Conservation (phyloP, 1,140 invertebrate species). For the Pomacea maculata region DNA sequence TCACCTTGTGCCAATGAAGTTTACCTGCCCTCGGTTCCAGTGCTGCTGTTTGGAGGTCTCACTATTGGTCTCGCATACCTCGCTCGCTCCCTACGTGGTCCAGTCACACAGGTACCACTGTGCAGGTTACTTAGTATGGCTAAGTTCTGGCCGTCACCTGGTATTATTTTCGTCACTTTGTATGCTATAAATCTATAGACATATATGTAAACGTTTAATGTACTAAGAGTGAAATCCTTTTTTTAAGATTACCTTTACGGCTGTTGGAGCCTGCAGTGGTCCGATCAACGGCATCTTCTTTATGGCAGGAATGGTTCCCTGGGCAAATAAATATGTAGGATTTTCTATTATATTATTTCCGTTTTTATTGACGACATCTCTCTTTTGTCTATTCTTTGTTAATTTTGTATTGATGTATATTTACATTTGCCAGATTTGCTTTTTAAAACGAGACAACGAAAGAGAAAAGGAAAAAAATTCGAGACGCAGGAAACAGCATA, state of each 20-base stretch:
- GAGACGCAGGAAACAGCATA: not conserved
- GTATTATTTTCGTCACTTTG: no score
- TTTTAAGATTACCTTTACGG: slow-evolving; percentile 23
- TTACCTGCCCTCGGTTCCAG: slow-evolving; percentile 14
- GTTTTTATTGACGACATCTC: no score
- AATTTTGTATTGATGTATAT: not conserved
- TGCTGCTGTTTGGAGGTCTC: slow-evolving; percentile 27
- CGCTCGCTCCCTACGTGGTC: slow-evolving; percentile 25
- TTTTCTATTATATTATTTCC: not conserved
- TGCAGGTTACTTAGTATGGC: no score
- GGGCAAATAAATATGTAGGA: slow-evolving; percentile 51
- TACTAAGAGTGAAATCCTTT: no score
- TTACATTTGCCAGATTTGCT: not conserved
- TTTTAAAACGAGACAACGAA: no score
- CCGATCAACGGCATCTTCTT: slow-evolving; percentile 57
- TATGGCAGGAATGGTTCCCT: slow-evolving; percentile 59
- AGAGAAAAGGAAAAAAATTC: no score
- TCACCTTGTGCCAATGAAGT: not conserved
- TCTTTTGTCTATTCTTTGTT: no score
- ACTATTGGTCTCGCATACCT: slow-evolving; percentile 36
- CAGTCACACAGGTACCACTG: slow-evolving; percentile 34
- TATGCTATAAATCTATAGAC: no score
- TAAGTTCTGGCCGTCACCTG: no score
- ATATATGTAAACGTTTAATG: no score
- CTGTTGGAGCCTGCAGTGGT: slow-evolving; percentile 58